Evolutionary conservation across 1,140 invertebrate species (phyloP).

Genomic region (Doryteuthis pealeii): DNA sequence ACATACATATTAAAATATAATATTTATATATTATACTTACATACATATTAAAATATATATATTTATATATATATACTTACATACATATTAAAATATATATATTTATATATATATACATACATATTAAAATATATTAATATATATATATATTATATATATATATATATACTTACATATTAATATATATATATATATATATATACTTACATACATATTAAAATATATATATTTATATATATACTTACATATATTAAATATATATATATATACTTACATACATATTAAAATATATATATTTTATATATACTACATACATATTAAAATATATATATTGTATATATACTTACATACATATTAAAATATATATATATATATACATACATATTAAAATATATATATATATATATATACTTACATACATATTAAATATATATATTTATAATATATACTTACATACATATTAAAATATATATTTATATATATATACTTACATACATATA

Average conservation of each 20-base stretch:
- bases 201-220: neutral
- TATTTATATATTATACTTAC: slow-evolving; percentile 16
- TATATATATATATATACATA: neutral
- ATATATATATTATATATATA: slow-evolving; percentile 17
- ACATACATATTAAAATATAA: slow-evolving; percentile 22
- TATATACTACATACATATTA: too few relatives aligned
- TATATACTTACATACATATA: too few relatives aligned
- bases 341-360: neutral
- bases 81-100: neutral
- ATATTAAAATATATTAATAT: slow-evolving; percentile 24
- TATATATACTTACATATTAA: neutral
- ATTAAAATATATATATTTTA: too few relatives aligned
- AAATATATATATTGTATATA: too few relatives aligned
- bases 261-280: too few relatives aligned
- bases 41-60: neutral
- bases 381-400: neutral
- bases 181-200: neutral
- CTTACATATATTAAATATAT: neutral
- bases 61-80: too few relatives aligned
- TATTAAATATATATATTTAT: too few relatives aligned
- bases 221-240: neutral
- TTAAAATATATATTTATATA: neutral
- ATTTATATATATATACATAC: slow-evolving; percentile 23
- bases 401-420: neutral
- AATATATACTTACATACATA: neutral